Conservation (phyloP, 92 coral and sea anemone species). For the Montipora capitata region DNA sequence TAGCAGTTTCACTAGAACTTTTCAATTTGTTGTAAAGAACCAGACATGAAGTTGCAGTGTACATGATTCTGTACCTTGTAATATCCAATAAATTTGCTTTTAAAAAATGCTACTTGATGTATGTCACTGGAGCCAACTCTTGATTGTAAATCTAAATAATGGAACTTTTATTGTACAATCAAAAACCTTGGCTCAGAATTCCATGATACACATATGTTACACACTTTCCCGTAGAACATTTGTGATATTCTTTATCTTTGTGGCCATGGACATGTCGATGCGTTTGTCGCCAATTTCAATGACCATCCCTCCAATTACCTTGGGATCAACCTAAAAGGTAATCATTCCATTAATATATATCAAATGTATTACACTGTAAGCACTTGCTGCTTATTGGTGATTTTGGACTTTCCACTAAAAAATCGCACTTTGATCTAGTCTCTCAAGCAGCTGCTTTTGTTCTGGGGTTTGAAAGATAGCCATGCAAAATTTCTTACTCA, state of each 20-base stretch:
- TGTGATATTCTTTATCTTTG: slow-evolving; percentile 94
- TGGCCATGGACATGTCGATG: slow-evolving; percentile 97
- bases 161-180: slow-evolving; percentile 68
- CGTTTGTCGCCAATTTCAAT: slow-evolving; percentile 95
- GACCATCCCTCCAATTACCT: slow-evolving; percentile 96
- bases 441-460: no score
- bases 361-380: neutral
- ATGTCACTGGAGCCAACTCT: slow-evolving; percentile 8
- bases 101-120: no score
- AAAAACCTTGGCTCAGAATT: slow-evolving; percentile 27
- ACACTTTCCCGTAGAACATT: slow-evolving; percentile 89
- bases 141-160: slow-evolving; percentile 13
- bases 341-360: neutral
- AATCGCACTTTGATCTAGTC: no score
- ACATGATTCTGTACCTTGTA: no score
- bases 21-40: no score
- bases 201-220: slow-evolving; percentile 29
- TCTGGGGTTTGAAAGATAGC: no score
- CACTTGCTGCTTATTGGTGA: neutral
- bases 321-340: slow-evolving; percentile 87
- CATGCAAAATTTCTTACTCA: no score
- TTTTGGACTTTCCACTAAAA: no score
- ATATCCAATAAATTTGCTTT: no score
- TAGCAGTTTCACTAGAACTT: no score
- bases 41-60: no score